Percentiles rank a stretch among this genome's conserved stretches.
Conservation (phyloP, 2,113 vertebrate genomes). For the Boleophthalmus pectinirostris region DNA sequence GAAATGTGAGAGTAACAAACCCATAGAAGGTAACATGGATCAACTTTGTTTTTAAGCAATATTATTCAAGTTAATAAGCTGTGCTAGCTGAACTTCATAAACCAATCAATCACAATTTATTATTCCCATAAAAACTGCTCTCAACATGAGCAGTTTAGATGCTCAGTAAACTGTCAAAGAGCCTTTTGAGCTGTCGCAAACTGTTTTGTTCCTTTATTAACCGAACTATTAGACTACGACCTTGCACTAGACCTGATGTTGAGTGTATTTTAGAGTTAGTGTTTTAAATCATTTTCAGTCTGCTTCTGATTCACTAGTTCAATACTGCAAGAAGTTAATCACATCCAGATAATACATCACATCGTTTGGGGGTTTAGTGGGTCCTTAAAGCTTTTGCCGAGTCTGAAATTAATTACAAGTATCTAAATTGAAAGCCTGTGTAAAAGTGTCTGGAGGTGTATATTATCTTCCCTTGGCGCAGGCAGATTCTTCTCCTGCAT, state of each 20-base stretch:
- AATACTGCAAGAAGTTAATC: neutral
- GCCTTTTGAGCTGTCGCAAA: neutral
- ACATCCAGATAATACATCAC: neutral
- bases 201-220: neutral
- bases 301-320: conserved; percentile 6
- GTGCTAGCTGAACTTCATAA: neutral
- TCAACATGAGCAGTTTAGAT: conserved; percentile 2
- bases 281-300: conserved; percentile 11
- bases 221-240: neutral
- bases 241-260: conserved; percentile 2
- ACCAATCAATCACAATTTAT: neutral
- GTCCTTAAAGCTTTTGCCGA: neutral
- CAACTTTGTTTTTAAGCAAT: neutral
- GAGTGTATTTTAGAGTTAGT: neutral
- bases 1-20: neutral
- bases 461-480: conserved; percentile 1
- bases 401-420: conserved; percentile 10
- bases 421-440: conserved; percentile 6
- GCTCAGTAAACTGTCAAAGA: neutral
- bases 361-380: neutral
- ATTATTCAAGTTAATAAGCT: neutral
- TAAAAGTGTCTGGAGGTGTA: conserved; percentile 7
- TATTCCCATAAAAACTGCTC: neutral
- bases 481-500: conserved; percentile 16
- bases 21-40: no score